phyloP scores from a whole-genome alignment of 2,113 vertebrate genomes.

The Empidonax alnorum region DNA sequence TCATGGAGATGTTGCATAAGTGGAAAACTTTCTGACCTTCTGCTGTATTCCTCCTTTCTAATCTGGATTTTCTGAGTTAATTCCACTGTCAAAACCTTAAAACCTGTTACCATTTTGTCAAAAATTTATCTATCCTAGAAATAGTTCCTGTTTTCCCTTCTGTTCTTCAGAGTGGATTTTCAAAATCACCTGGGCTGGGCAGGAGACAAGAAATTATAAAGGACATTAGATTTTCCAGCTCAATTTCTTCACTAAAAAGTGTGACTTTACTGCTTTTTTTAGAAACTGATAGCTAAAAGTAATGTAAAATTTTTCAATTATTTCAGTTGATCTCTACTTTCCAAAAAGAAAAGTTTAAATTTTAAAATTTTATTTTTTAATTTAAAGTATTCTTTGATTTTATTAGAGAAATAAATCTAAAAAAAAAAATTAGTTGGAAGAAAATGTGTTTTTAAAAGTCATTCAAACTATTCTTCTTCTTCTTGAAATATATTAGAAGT shows the following conservation, averaged over 20 bases:
- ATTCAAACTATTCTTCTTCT: background rate
- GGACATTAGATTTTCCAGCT: background rate
- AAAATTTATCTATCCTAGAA: background rate
- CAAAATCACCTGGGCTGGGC: background rate
- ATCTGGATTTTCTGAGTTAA: background rate
- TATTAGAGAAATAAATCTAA: background rate
- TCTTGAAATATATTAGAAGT: background rate
- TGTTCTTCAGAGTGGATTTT: background rate
- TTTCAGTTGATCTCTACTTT: background rate
- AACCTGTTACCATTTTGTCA: background rate
- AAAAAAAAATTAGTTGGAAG: background rate
- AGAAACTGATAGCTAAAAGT: background rate
- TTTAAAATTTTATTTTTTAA: background rate
- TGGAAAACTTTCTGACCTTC: background rate
- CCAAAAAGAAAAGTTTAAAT: background rate
- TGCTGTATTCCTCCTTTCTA: background rate
- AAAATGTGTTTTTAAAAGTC: fast-evolving
- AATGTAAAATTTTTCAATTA: background rate
- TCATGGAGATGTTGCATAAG: too few species aligned
- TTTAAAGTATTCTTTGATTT: background rate
- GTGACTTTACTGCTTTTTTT: background rate
- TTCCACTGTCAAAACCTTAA: background rate
- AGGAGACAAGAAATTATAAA: background rate
- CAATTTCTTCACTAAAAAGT: background rate
- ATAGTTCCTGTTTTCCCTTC: background rate